Evolutionary conservation across 2,888 invertebrate species (phyloP).

Genomic region (Lycaena phlaeas): DNA sequence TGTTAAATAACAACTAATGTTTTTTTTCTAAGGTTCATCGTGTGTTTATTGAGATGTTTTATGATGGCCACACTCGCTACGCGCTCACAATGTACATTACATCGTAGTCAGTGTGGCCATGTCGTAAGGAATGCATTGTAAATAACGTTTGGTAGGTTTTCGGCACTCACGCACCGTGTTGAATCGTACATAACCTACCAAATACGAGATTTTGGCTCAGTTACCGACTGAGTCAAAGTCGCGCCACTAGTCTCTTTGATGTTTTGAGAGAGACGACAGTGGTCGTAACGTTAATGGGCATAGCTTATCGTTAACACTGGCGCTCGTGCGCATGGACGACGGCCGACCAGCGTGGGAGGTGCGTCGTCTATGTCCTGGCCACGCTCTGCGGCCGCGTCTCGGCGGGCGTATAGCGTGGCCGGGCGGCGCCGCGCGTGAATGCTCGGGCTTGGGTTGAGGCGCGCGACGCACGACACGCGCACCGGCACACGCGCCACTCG

Average conservation of each 20-base stretch:
- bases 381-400: conserved; percentile 11
- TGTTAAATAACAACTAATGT: conserved; percentile 36
- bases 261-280: conserved; percentile 25
- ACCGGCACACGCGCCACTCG: conserved; percentile 4
- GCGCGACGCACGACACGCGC: conserved; percentile 25
- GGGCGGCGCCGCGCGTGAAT: conserved; percentile 66
- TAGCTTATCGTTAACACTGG: conserved; percentile 70
- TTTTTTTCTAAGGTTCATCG: conserved; percentile 54
- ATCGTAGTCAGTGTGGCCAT: conserved; percentile 38
- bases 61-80: background rate
- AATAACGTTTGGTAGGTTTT: conserved; percentile 63
- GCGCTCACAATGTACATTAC: background rate
- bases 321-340: conserved; percentile 43
- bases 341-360: conserved; percentile 18
- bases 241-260: conserved; percentile 25
- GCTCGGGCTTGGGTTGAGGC: conserved; percentile 70
- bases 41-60: conserved; percentile 62
- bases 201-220: conserved; percentile 26
- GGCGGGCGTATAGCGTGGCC: conserved; percentile 24
- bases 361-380: conserved; percentile 20
- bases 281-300: conserved; percentile 58
- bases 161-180: conserved; percentile 49
- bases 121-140: conserved; percentile 57
- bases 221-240: conserved; percentile 20
- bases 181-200: conserved; percentile 49